Percentiles rank a stretch among this genome's conserved stretches.
phyloP scores from a whole-genome alignment of 2,888 invertebrate genomes.

The Brachypalpus laphriformis region DNA sequence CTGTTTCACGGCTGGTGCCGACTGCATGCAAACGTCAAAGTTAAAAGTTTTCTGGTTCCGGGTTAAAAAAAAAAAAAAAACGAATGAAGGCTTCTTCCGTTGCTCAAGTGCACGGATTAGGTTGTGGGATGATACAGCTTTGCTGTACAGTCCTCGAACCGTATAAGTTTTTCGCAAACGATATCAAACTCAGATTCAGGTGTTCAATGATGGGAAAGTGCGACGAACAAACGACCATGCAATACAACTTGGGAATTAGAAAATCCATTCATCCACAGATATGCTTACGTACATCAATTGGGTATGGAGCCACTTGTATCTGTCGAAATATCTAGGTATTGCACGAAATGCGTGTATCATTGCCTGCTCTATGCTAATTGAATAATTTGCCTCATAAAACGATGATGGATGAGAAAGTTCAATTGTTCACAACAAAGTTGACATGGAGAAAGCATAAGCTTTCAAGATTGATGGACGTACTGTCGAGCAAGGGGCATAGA shows the following conservation, averaged over 20 bases:
- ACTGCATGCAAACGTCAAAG: not conserved
- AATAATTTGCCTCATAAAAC: constrained; percentile 24
- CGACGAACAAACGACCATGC: not conserved
- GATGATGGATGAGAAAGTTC: constrained; percentile 29
- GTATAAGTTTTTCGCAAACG: not conserved
- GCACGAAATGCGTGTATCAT: not conserved
- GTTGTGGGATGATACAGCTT: not conserved
- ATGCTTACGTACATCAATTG: no score
- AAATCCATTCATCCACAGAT: no score
- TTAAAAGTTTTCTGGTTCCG: not conserved
- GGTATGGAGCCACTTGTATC: no score
- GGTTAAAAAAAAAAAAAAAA: not conserved
- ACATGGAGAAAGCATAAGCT: not conserved
- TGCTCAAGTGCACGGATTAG: not conserved
- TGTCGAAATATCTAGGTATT: not conserved
- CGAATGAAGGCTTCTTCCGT: no score
- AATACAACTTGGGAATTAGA: no score
- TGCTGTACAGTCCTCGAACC: not conserved
- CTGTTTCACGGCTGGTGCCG: not conserved
- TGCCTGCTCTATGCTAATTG: constrained; percentile 18
- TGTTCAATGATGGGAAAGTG: not conserved
- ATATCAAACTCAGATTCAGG: not conserved
- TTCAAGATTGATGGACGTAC: not conserved
- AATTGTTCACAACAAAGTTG: constrained; percentile 17
- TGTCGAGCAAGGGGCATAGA: not conserved